Evolutionary conservation across 2,888 invertebrate genomes (phyloP).

Genomic region (Drosophila demipolita): DNA sequence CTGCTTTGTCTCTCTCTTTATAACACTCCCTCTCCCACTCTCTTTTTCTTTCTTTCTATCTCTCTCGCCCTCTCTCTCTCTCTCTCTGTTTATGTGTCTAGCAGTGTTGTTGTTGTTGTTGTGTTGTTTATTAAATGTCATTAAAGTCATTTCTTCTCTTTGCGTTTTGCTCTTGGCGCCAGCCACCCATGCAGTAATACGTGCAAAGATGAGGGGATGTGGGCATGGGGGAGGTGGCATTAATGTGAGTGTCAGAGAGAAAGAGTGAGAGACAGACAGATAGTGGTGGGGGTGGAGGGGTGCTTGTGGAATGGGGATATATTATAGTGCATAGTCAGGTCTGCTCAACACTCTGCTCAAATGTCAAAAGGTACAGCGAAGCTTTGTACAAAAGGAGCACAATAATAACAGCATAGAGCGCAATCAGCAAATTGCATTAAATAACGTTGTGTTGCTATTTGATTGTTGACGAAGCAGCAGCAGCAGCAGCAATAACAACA

Average conservation of each 20-base stretch:
- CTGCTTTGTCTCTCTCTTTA: slow-evolving; percentile 1
- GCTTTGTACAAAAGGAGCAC: slow-evolving; percentile 22
- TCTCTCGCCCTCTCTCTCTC: background rate
- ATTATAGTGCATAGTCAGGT: slow-evolving; percentile 52
- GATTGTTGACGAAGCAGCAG: slow-evolving; percentile 45
- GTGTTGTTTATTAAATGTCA: slow-evolving; percentile 72
- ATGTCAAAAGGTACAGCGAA: slow-evolving; percentile 69
- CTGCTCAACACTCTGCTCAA: slow-evolving; percentile 51
- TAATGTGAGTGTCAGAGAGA: slow-evolving; percentile 8
- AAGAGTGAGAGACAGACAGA: background rate
- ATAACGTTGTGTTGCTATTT: slow-evolving; percentile 68
- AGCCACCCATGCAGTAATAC: slow-evolving; percentile 44
- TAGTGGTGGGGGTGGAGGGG: background rate
- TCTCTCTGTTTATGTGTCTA: background rate
- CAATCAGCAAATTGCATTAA: slow-evolving; percentile 79
- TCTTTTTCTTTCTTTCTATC: background rate
- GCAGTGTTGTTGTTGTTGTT: slow-evolving; percentile 22
- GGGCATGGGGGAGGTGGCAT: no score
- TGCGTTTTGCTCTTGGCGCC: slow-evolving; percentile 44
- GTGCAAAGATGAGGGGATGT: background rate
- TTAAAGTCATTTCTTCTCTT: slow-evolving; percentile 58
- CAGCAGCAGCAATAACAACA: slow-evolving; percentile 14
- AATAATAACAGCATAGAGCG: slow-evolving; percentile 53
- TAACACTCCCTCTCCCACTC: background rate
- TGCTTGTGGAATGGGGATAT: background rate